These are phyloP conservation scores for Colostygia pectinataria DNA, from an alignment of 2,888 invertebrate species.

Conservation along the genomic window DNA sequence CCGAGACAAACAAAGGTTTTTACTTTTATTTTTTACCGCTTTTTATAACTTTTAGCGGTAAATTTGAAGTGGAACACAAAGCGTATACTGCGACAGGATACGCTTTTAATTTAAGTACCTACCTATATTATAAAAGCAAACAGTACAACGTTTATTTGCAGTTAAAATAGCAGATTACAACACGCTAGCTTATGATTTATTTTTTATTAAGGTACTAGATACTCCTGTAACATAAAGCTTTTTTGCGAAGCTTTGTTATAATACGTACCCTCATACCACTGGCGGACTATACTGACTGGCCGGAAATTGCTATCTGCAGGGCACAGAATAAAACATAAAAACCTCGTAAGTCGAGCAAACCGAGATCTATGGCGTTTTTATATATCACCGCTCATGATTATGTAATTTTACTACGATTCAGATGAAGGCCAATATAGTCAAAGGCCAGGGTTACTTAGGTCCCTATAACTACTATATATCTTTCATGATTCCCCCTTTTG, in stretches of 20 bases:
- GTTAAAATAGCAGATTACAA: neutral
- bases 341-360: slow-evolving; percentile 27
- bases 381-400: slow-evolving; percentile 29
- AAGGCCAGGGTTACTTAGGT: too few species aligned
- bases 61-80: slow-evolving; percentile 42
- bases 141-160: too few species aligned
- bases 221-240: too few species aligned
- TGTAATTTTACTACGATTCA: slow-evolving; percentile 17
- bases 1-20: slow-evolving; percentile 42
- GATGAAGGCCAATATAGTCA: slow-evolving; percentile 3
- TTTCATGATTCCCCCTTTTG: too few species aligned
- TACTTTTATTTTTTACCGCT: slow-evolving; percentile 26
- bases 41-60: slow-evolving; percentile 48
- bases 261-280: neutral
- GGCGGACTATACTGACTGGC: slow-evolving; percentile 5
- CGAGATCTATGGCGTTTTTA: slow-evolving; percentile 31
- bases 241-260: too few species aligned
- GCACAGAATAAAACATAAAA: slow-evolving; percentile 34
- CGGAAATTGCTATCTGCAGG: slow-evolving; percentile 33
- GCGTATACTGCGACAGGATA: neutral
- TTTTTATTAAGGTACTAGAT: too few species aligned
- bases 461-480: too few species aligned
- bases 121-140: neutral
- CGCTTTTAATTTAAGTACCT: neutral
- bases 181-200: too few species aligned